Conservation (phyloP, 2,888 invertebrate species). For the Drosophila stalkeri region DNA sequence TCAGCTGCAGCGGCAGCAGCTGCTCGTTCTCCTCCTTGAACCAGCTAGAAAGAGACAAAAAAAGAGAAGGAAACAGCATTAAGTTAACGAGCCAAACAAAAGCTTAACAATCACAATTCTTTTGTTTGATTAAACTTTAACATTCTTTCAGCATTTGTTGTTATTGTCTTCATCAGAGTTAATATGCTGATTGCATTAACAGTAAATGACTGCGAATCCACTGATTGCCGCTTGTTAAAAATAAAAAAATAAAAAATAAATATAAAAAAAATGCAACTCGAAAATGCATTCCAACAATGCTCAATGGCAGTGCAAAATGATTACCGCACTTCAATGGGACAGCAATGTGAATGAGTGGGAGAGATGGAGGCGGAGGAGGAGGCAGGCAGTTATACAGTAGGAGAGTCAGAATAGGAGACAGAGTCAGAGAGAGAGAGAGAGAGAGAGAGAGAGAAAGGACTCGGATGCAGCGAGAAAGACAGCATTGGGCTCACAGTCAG, state of each 20-base stretch:
- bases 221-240: constrained; percentile 44
- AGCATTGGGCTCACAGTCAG: no score
- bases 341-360: neutral
- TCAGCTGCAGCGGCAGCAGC: constrained; percentile 89
- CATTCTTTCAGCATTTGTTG: neutral
- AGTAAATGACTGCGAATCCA: constrained; percentile 42
- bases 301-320: constrained; percentile 46
- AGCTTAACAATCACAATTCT: constrained; percentile 2
- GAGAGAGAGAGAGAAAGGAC: neutral
- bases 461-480: no score
- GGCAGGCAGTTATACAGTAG: no score
- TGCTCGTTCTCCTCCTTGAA: constrained; percentile 91
- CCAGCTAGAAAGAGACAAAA: constrained; percentile 87
- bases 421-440: neutral
- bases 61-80: constrained; percentile 1
- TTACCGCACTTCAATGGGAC: constrained; percentile 15
- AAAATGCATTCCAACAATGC: constrained; percentile 20
- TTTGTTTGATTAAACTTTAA: constrained; percentile 3
- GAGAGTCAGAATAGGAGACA: no score
- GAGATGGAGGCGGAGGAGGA: no score
- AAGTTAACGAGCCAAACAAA: constrained; percentile 10
- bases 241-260: neutral
- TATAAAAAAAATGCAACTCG: neutral
- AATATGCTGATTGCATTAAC: constrained; percentile 68
- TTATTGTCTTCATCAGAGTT: constrained; percentile 56